Evolutionary conservation across 2,888 invertebrate genomes (phyloP), one percentile per base, ranked within the genome.

Genomic region (Euproctis similis): DNA sequence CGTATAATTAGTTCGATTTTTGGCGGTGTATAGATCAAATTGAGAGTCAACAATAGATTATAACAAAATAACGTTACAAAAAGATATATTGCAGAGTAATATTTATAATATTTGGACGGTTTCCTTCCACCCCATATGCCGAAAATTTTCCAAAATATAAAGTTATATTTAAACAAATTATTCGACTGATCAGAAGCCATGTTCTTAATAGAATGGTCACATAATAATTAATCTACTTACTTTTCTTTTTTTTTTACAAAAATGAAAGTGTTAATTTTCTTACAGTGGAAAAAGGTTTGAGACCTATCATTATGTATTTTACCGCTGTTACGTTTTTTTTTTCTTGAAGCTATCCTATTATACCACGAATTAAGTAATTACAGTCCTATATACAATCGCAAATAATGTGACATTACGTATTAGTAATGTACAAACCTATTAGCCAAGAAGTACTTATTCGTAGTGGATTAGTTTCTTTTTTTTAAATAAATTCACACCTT

Each of bases 1-100:
- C 52, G 59, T 10, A 80, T 56, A 16, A 76, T 30, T 26, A 63
- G 34, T 33, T 76, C 74, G 8, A 80, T 55, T 47, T 58, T 62
- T 12, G 41, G 47, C 1, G 77, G 76, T 1, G 71, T 72, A 26
- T 61, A 71, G 21, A 59, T 25, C 17, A 80, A 39, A 39, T 73
- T 78, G 7, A 76, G 10, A 8, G 70, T 64, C 4, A 80, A 40
- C 10, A 78, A 48, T 10, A 59, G 19, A 25, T 71, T 64, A 33
- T 76, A 78, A 22, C 50, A 24, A 2, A 62, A 32, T 4, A 67
- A 41, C 1, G 59, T 63, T 8, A 56, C 19, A 10, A 59, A 42
- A 1, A 77, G 44, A 26, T 63, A 76, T 4, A 51, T 0, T 19
- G 41, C 36, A 1, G 70, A 67, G 42, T 59, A 78, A 27, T 49